phyloP scores from a whole-genome alignment of 2,113 vertebrate genomes.

The Aldabrachelys gigantea region DNA sequence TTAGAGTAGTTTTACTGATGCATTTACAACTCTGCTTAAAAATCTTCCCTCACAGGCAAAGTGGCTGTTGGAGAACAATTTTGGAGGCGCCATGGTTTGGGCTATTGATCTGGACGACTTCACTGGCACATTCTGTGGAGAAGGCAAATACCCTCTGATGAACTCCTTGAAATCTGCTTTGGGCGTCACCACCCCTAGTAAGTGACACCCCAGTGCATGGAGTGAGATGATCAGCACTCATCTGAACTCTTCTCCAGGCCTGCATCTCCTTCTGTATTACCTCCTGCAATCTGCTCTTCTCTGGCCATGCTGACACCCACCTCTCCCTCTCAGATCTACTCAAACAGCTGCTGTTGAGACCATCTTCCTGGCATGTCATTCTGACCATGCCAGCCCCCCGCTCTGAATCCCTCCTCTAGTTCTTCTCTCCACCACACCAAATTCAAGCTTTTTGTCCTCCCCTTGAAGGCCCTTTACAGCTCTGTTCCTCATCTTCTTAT shows the following conservation, averaged over 20 bases:
- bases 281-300: background rate
- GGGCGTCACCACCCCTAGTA: slow-evolving; percentile 50
- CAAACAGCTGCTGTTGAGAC: background rate
- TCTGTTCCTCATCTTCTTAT: background rate
- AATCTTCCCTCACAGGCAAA: slow-evolving; percentile 24
- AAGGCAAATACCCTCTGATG: slow-evolving; percentile 78
- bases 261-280: background rate
- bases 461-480: background rate
- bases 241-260: background rate
- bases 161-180: slow-evolving; percentile 73
- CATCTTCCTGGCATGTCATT: background rate
- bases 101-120: slow-evolving; percentile 78
- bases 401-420: background rate
- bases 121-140: slow-evolving; percentile 77
- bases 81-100: slow-evolving; percentile 80
- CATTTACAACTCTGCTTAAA: background rate
- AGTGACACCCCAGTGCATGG: background rate
- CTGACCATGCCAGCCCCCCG: background rate
- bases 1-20: background rate
- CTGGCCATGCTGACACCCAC: background rate
- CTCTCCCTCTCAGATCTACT: background rate
- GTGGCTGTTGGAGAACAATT: slow-evolving; percentile 76
- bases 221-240: background rate
- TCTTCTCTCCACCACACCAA: background rate
- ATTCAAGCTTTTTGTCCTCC: background rate